A percentile compares a stretch with the other conserved stretches of the same genome.
Evolutionary conservation across 2,888 invertebrate species (phyloP).

Genomic region (Lasioglossum pauxillum): DNA sequence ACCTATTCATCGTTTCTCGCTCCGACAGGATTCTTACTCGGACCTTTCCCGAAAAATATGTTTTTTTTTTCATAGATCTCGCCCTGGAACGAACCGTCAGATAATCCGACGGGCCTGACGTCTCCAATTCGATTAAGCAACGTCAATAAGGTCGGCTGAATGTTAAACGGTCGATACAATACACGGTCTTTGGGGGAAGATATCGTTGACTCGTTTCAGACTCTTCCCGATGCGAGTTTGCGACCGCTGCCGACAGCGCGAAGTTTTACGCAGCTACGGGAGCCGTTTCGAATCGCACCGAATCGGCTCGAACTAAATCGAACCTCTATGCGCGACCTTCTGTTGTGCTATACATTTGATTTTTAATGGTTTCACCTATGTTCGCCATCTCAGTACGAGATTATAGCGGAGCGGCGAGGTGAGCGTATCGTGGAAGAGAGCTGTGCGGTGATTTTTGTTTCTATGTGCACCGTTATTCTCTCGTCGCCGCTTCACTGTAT

Average conservation of each 20-base stretch:
- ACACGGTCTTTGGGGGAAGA: constrained; percentile 26
- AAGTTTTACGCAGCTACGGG: neutral
- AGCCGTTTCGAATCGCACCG: neutral
- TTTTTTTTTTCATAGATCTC: constrained; percentile 67
- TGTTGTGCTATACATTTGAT: neutral
- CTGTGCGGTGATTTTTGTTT: no score
- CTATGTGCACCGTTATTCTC: no score
- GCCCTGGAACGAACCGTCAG: constrained; percentile 43
- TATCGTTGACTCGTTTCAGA: constrained; percentile 29
- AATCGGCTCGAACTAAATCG: neutral
- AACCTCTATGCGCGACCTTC: neutral
- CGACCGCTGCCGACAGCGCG: neutral
- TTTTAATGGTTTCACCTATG: neutral
- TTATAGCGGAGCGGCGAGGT: no score
- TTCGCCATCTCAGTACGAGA: no score
- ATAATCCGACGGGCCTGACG: constrained; percentile 78
- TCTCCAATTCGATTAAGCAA: constrained; percentile 80
- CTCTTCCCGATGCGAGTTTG: neutral
- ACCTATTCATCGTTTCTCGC: neutral
- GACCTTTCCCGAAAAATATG: constrained; percentile 64
- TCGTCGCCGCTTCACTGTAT: no score
- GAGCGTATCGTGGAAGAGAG: no score
- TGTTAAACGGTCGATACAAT: constrained; percentile 74
- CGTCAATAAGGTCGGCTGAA: constrained; percentile 81
- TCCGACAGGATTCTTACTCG: constrained; percentile 23